Evolutionary conservation across 2,797 vertebrate genomes (phyloP).

Genomic region (Helicolenus hilgendorfi): DNA sequence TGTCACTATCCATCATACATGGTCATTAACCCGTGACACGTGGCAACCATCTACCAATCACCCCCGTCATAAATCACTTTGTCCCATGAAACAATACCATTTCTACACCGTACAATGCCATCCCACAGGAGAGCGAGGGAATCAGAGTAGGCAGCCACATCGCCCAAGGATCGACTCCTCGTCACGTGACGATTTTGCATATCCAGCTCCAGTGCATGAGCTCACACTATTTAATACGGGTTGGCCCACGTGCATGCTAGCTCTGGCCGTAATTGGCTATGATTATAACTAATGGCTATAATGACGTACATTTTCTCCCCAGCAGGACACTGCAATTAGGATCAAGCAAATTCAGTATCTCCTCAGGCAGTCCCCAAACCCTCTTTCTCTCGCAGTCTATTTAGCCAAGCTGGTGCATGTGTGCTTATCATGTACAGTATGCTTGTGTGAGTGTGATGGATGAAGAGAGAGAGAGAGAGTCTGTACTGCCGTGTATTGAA

Average conservation of each 20-base stretch:
- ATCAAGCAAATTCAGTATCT: slow-evolving; percentile 92
- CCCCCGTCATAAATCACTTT: slow-evolving; percentile 65
- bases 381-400: slow-evolving; percentile 66
- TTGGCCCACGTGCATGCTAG: slow-evolving; percentile 69
- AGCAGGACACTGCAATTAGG: slow-evolving; percentile 93
- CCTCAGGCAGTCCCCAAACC: slow-evolving; percentile 88
- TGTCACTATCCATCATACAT: slow-evolving; percentile 70
- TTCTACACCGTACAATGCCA: slow-evolving; percentile 25
- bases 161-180: background rate
- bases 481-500: too few relatives aligned
- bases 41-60: slow-evolving; percentile 57
- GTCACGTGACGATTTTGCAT: slow-evolving; percentile 37
- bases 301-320: slow-evolving; percentile 92
- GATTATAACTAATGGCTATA: slow-evolving; percentile 94
- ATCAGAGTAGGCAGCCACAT: slow-evolving; percentile 17
- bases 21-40: slow-evolving; percentile 70
- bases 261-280: slow-evolving; percentile 89
- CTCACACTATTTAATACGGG: slow-evolving; percentile 23
- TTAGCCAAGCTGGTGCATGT: background rate
- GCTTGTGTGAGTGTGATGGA: background rate
- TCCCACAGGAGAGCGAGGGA: slow-evolving; percentile 20
- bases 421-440: background rate
- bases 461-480: background rate
- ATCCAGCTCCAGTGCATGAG: slow-evolving; percentile 6
- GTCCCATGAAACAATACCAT: slow-evolving; percentile 43